phyloP scores from a whole-genome alignment of 2,113 vertebrate genomes.

The Grallaria varia region DNA sequence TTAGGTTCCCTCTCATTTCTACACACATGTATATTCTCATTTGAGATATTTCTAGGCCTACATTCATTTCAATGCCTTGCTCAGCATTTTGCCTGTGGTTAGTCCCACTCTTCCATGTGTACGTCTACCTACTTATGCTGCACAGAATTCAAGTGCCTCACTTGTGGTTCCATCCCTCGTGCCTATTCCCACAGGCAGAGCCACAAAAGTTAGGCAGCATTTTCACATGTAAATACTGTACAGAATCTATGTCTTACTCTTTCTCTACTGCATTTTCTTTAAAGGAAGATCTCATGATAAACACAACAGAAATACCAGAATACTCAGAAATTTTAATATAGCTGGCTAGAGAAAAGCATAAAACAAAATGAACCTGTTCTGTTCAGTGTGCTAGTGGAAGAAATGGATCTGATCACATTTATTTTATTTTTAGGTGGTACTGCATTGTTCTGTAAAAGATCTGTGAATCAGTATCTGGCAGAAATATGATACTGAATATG shows the following conservation, averaged over 20 bases:
- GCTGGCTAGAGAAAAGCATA: neutral
- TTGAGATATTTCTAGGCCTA: neutral
- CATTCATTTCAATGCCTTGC: neutral
- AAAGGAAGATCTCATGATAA: neutral
- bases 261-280: neutral
- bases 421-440: neutral
- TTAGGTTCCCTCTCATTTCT: neutral
- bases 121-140: neutral
- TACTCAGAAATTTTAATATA: neutral
- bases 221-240: neutral
- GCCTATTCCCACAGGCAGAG: neutral
- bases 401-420: neutral
- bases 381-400: neutral
- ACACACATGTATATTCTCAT: neutral
- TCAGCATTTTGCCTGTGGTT: neutral
- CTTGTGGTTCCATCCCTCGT: accelerated
- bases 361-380: neutral
- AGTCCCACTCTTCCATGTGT: accelerated
- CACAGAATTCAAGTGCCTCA: neutral
- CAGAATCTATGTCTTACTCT: neutral
- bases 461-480: neutral
- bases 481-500: neutral
- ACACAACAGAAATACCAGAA: neutral
- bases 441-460: neutral
- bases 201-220: neutral